Base-by-base conservation (phyloP, 2,888 invertebrate species). In the Eretmocerus hayati region DNA sequence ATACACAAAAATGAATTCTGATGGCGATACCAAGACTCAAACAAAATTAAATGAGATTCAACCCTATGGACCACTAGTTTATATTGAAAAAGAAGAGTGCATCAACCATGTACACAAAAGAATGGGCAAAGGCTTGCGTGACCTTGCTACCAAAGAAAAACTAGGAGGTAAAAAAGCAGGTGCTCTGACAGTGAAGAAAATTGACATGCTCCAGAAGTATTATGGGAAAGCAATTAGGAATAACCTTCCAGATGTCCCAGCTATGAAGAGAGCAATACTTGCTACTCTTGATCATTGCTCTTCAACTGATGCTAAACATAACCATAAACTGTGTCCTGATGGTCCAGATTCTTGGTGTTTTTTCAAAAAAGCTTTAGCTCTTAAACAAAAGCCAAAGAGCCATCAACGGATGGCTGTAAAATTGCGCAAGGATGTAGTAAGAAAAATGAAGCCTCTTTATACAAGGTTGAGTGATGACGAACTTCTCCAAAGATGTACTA, bases 301-400 rank as follows among this genome's bases (percentile, higher is more conserved):
- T n/a, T 42, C 20, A 4, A 42, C 42, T 13, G 18, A 42, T n/a
- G 5, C 15, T 13, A 21, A 32, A 5, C 33, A 32, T 3, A 42
- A 42, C 3, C 42, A 42, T 35, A 11, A n/a, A 2, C 15, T 15
- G 23, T 42, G 42, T 19, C 42, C 42, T 20, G 42, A 16, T 15
- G 42, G 32, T 13, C 6, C 6, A n/a, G 15, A 42, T 19, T 33
- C 21, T 4, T 42, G 42, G 42, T 42, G 32, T 18, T 31, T 20
- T 20, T 42, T 16, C 15, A 42, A 42, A 3, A 31, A 19, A 21
- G 32, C 42, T 6, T 9, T 19, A 32, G 42, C 5, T 3, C 19
- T 16, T 13, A 11, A 21, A 13, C 8, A 26, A 4, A 19, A 21
- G 11, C 26, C 39, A 26, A 16, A n/a, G 13, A n/a, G 15, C 30